Evolutionary conservation across 1,140 invertebrate species (phyloP), one percentile per base, ranked within the genome.

Genomic region (Chelonus insularis): DNA sequence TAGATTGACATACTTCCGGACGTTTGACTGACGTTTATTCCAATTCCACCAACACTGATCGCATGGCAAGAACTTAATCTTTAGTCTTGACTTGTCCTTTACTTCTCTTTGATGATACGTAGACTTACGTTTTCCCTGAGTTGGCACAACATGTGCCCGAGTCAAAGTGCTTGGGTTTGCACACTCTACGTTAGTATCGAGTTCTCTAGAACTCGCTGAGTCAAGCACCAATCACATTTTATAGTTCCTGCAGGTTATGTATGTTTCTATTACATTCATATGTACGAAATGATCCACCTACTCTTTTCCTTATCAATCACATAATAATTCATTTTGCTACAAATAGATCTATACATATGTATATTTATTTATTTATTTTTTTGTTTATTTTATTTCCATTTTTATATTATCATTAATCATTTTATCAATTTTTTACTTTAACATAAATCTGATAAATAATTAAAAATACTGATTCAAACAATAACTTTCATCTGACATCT

Each of bases 71-170:
- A 67, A 65, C 67, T 70, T 70, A 69, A 74, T 75, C 71, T 71
- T 60, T 54, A 60, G 56, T 54, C 20, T 43, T 25, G 12, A 25
- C 16, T 57, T 37, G 36, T 20, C 4, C 5, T 11, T 4, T 20
- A 9, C 37, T 50, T 68, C 37, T 56, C 48, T 60, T 57, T 56
- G n/a, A 75, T 75, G 73, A 76, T 76, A 74, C 70, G 68, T 64
- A 66, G 23, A 67, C 71, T 73, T 72, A 71, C 62, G 68, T 77
- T 77, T 77, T 78, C 71, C 77, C 78, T 79, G 76, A 80, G 73
- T 75, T 75, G 78, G 76, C 78, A 78, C 76, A 80, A 78, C 76
- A 77, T 79, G 77, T 79, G 78, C 76, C 73, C 72, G 69, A 8
- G 55, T 74, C 73, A 74, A 79, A 80, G 73, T 79, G 77, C 79